Base-by-base conservation (phyloP, 2,888 invertebrate species). In the Zele albiditarsus region DNA sequence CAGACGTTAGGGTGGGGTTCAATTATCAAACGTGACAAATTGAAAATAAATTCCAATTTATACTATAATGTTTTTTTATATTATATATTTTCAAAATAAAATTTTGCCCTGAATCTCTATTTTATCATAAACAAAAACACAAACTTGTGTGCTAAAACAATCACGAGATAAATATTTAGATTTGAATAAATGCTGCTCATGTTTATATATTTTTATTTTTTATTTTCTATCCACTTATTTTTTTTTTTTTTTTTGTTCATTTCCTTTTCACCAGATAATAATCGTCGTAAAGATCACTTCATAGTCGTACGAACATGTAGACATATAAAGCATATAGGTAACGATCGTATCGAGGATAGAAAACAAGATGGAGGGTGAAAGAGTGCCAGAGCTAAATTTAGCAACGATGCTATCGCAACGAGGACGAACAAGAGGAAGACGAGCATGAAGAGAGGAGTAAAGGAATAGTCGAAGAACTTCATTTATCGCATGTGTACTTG, bases 301-400 rank as follows among this genome's bases (percentile, higher is more conserved):
- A 31, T 38, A 46, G 20, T 27, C 16, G 2, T 20, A 20, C n/a
- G 53, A 53, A 53, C 20, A 72, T 70, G 71, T 73, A 71, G 58
- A 60, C 62, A 76, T 77, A 79, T 72, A 77, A 79, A 79, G 76
- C 76, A 72, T 53, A 53, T 33, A 60, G 12, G 28, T 74, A 79
- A 78, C 78, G 77, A 80, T 78, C 76, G 74, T 72, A 78, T 76
- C 71, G 75, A 66, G 66, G 71, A 68, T 73, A 69, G 65, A 73
- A 67, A 53, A n/a, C 8, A 53, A 53, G 20, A 53, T 8, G n/a
- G 20, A 53, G 53, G n/a, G n/a, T 20, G 53, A 53, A 8, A 53
- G 20, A 20, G n/a, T 20, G 20, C 20, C 20, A 10, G 68, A 71
- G 77, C 76, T 80, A 80, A 79, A 79, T 78, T 79, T 79, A 79